Evolutionary conservation across 1,140 invertebrate species (phyloP).

Genomic region (Marisa cornuarietis): DNA sequence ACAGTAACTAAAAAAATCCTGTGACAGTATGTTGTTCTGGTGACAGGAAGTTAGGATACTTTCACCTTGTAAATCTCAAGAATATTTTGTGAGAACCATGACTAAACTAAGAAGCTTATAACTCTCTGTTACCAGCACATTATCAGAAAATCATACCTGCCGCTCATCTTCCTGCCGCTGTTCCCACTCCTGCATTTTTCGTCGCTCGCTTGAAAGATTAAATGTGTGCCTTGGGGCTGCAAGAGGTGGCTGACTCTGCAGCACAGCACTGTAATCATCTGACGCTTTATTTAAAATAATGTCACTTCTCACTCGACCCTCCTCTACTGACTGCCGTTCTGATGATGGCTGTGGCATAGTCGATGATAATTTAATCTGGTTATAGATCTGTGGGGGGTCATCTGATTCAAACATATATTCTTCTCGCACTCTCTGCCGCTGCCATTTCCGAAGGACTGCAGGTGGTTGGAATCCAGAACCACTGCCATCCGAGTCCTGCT

Average conservation of each 20-base stretch:
- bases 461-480: slow-evolving; percentile 43
- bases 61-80: no score
- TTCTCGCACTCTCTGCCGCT: slow-evolving; percentile 40
- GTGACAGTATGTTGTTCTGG: no score
- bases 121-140: background rate
- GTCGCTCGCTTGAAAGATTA: background rate
- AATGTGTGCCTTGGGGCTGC: slow-evolving; percentile 5
- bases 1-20: no score
- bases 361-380: slow-evolving; percentile 10
- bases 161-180: slow-evolving; percentile 41
- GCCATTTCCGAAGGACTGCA: slow-evolving; percentile 52
- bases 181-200: slow-evolving; percentile 84
- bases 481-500: background rate
- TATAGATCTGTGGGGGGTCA: slow-evolving; percentile 15
- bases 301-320: background rate
- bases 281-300: background rate
- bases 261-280: background rate
- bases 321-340: background rate
- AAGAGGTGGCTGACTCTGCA: background rate
- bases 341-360: slow-evolving; percentile 28
- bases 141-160: slow-evolving; percentile 31
- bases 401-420: slow-evolving; percentile 34
- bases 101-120: background rate
- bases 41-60: no score
- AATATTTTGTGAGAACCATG: no score